Percentiles rank a stretch among this genome's conserved stretches.
These are phyloP conservation scores for Misgurnus anguillicaudatus DNA, from an alignment of 2,113 vertebrate genomes.

Conservation along the genomic window DNA sequence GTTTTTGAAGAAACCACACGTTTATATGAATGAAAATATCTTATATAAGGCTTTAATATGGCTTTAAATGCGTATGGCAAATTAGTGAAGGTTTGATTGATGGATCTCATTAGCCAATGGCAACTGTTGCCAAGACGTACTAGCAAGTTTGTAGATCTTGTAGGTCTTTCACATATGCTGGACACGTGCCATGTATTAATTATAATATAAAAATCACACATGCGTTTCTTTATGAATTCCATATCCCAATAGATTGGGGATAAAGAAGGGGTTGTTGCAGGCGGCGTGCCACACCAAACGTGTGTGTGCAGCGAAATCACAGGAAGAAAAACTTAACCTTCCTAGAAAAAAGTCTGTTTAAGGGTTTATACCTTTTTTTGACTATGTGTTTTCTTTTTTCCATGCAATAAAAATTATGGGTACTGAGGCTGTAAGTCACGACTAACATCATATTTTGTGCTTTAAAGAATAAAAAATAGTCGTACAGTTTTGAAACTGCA, in stretches of 20 bases:
- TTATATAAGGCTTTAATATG: conserved; percentile 62
- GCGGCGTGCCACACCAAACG: too few species aligned
- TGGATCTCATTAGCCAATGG: conserved; percentile 62
- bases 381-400: too few species aligned
- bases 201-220: conserved; percentile 1
- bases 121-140: conserved; percentile 38
- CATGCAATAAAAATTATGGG: too few species aligned
- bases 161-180: conserved; percentile 24
- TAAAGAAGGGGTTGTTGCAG: neutral
- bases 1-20: conserved; percentile 39
- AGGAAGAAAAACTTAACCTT: neutral
- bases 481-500: too few species aligned
- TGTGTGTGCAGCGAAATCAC: neutral
- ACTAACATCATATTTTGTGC: too few species aligned
- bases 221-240: conserved; percentile 10
- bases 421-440: too few species aligned
- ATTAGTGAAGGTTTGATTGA: conserved; percentile 50
- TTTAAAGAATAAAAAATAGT: too few species aligned
- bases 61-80: conserved; percentile 52
- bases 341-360: too few species aligned
- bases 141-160: conserved; percentile 3
- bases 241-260: conserved; percentile 1
- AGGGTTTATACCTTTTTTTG: too few species aligned
- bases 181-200: conserved; percentile 18
- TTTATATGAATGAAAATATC: conserved; percentile 26